Evolutionary conservation across 2,113 vertebrate genomes (phyloP).

Genomic region (pig (Sus scrofa)): DNA sequence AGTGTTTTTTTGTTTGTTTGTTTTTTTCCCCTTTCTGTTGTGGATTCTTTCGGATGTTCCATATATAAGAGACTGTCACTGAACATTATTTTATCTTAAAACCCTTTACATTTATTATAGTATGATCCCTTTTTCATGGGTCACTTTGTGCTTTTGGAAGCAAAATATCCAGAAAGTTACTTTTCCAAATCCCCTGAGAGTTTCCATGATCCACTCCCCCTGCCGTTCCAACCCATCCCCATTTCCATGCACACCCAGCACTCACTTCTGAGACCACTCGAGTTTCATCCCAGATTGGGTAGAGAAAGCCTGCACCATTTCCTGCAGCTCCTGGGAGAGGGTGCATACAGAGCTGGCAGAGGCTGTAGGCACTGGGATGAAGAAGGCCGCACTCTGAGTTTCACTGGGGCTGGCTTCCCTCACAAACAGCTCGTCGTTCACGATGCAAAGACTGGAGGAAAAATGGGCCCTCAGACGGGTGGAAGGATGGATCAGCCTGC

Average conservation of each 20-base stretch:
- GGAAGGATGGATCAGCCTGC: not conserved
- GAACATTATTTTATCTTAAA: too few relatives aligned
- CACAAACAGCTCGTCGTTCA: not conserved
- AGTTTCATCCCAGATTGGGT: conserved; percentile 92
- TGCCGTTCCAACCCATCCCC: not conserved
- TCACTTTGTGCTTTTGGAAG: not conserved
- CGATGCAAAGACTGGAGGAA: not conserved
- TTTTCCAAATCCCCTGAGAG: not conserved
- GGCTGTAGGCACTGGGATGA: conserved; percentile 87
- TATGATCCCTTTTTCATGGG: not conserved
- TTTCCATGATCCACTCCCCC: not conserved
- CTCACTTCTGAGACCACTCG: conserved; percentile 94
- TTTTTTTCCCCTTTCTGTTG: not conserved
- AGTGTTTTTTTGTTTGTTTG: too few relatives aligned
- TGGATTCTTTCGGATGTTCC: not conserved
- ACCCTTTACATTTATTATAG: not conserved
- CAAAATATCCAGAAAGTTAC: not conserved
- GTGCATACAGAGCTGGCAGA: conserved; percentile 92
- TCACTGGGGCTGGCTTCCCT: not conserved
- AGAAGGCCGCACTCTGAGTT: not conserved
- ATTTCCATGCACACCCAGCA: not conserved
- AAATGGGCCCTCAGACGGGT: not conserved
- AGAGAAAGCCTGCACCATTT: conserved; percentile 92
- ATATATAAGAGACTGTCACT: not conserved
- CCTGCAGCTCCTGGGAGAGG: conserved; percentile 89